These are phyloP conservation scores for Myrmophylax atrothorax DNA, from an alignment of 2,113 vertebrate species.

Conservation along the genomic window DNA sequence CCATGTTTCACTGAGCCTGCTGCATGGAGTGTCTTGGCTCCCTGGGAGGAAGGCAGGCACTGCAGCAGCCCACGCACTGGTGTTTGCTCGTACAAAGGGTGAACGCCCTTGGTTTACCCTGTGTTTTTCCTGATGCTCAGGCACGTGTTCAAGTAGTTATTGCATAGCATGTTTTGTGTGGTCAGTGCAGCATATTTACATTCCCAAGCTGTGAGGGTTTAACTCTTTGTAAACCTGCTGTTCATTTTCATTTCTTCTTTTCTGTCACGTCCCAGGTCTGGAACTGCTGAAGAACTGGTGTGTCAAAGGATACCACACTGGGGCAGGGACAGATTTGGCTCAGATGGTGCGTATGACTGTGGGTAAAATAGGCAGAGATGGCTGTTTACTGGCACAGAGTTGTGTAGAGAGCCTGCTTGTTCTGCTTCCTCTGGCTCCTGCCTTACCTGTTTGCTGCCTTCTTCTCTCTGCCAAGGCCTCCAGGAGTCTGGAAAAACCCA, in stretches of 20 bases:
- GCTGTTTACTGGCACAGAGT: not conserved
- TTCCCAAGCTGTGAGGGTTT: not conserved
- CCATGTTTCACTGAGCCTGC: not conserved
- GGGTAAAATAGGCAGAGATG: not conserved
- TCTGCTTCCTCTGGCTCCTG: not conserved
- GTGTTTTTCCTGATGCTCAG: not conserved
- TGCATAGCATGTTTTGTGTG: not conserved
- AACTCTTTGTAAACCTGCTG: not conserved
- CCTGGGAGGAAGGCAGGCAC: not conserved
- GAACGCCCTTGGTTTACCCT: constrained; percentile 53
- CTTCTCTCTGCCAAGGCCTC: not conserved
- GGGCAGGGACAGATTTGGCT: constrained; percentile 56
- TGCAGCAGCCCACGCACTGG: not conserved
- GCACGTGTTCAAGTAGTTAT: not conserved
- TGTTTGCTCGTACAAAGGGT: constrained; percentile 29
- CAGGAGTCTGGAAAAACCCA: not conserved
- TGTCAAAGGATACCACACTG: constrained; percentile 74
- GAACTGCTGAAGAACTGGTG: constrained; percentile 80
- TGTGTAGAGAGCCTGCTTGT: not conserved
- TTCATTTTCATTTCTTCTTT: not conserved
- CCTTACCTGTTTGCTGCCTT: not conserved
- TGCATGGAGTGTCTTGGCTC: not conserved
- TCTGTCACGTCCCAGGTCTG: constrained; percentile 64
- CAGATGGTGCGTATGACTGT: constrained; percentile 65
- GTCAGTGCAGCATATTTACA: not conserved